A percentile compares a stretch with the other conserved stretches of the same genome.
Conservation (phyloP, 2,888 invertebrate species). For the Hybos culiciformis region DNA sequence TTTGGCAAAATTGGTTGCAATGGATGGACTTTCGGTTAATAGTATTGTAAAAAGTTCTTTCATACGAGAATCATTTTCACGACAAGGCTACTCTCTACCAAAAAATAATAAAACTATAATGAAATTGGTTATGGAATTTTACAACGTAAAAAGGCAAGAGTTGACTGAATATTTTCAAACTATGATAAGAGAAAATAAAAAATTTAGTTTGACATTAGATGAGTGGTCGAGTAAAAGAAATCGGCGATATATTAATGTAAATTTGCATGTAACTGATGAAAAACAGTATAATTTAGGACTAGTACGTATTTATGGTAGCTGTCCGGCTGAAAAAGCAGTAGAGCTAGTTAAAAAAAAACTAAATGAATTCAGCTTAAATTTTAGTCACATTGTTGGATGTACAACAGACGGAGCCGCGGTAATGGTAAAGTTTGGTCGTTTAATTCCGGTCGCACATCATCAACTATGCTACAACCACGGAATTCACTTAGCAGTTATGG, state of each 20-base stretch:
- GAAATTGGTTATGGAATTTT: not conserved
- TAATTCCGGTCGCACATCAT: not conserved
- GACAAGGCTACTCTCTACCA: not conserved
- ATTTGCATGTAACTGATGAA: not conserved
- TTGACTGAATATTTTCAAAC: not conserved
- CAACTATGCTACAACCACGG: not conserved
- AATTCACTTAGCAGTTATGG: not conserved
- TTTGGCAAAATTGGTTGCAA: not conserved
- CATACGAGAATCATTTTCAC: not conserved
- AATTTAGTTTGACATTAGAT: not conserved
- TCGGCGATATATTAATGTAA: not conserved
- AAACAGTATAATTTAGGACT: not conserved
- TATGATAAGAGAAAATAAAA: not conserved
- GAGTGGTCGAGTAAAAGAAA: slow-evolving; percentile 1
- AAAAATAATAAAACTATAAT: not conserved
- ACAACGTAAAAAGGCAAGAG: not conserved
- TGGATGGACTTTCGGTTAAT: not conserved
- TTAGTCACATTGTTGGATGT: not conserved
- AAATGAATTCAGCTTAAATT: not conserved
- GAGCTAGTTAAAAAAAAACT: not conserved
- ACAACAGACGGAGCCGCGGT: not conserved
- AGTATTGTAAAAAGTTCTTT: not conserved
- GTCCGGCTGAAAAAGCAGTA: not conserved
- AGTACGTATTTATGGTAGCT: not conserved
- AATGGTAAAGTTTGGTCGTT: not conserved